Base-by-base conservation (phyloP, 2,888 invertebrate genomes). In the Argyra leucocephala region DNA sequence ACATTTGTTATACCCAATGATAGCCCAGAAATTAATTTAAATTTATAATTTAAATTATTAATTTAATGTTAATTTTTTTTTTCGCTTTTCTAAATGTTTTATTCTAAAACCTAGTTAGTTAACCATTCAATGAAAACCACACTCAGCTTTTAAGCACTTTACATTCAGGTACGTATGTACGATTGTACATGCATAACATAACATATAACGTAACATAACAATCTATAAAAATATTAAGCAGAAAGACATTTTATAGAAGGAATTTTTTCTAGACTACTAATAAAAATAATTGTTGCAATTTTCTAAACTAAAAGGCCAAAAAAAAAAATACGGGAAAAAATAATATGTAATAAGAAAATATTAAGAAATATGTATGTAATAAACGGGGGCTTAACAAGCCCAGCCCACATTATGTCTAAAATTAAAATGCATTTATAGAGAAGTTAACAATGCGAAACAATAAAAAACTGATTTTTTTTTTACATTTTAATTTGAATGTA, bases 61-160 rank as follows among this genome's bases (percentile, higher is more conserved):
- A 31, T 31, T 7, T 7, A 31, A 7, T 31, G n/a, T n/a, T n/a
- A n/a, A n/a, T n/a, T n/a, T n/a, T n/a, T n/a, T n/a, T n/a, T n/a
- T n/a, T n/a, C n/a, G n/a, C n/a, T n/a, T 31, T 31, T 31, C 5
- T 7, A 31, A 31, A 31, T 48, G 15, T 37, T 48, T 12, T 18
- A 48, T 48, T 48, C 12, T 48, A 48, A 48, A n/a, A 48, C 18
- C 48, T 48, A 48, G 48, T 48, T 48, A 48, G 48, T 48, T 48
- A 48, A 48, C 48, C 18, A 15, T 48, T 48, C 48, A 48, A 48
- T 48, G 48, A 18, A 48, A 48, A 48, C 48, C 48, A 48, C 48
- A 48, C 18, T 48, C 9, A 48, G 18, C n/a, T n/a, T n/a, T n/a
- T n/a, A n/a, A n/a, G n/a, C n/a, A n/a, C n/a, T n/a, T n/a, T n/a